Percentiles rank a stretch among this genome's conserved stretches.
Conservation (phyloP, 2,888 invertebrate species). For the Aradus depressus region DNA sequence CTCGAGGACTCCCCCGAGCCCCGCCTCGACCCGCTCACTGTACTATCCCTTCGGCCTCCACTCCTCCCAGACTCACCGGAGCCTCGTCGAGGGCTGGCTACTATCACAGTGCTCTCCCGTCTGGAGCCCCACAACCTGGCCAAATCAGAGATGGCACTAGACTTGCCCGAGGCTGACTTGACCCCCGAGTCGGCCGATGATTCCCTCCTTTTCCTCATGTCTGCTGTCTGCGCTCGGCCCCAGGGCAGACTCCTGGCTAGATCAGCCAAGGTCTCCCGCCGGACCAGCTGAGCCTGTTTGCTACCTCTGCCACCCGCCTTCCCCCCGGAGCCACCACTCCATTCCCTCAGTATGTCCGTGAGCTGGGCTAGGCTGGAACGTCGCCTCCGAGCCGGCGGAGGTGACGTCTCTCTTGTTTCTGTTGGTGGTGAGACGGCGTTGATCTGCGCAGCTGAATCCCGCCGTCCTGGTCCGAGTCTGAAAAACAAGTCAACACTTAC, state of each 20-base stretch:
- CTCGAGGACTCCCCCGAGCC: conserved; percentile 57
- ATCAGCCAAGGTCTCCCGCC: conserved; percentile 79
- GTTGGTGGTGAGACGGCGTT: conserved; percentile 70
- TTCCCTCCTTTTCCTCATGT: conserved; percentile 60
- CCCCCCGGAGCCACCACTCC: conserved; percentile 57
- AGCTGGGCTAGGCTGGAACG: conserved; percentile 79
- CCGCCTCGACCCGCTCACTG: conserved; percentile 29
- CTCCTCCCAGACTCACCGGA: conserved; percentile 40
- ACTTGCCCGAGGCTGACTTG: conserved; percentile 53
- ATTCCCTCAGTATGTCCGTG: conserved; percentile 77
- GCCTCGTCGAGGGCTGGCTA: conserved; percentile 39
- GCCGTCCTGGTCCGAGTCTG: conserved; percentile 57
- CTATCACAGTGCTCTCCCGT: conserved; percentile 40
- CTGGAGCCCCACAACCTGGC: conserved; percentile 55
- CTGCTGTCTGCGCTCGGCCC: conserved; percentile 49
- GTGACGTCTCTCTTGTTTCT: conserved; percentile 58
- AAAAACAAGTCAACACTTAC: conserved; percentile 17
- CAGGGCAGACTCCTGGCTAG: conserved; percentile 74
- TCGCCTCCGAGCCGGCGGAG: conserved; percentile 46
- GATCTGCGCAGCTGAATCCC: conserved; percentile 87
- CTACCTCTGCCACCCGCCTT: conserved; percentile 43
- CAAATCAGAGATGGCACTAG: conserved; percentile 51
- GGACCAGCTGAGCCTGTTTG: conserved; percentile 77
- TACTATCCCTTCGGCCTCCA: conserved; percentile 35
- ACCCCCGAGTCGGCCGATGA: conserved; percentile 80